These are phyloP conservation scores for Botia kubotai DNA, from an alignment of 2,797 vertebrate species.

Conservation along the genomic window DNA sequence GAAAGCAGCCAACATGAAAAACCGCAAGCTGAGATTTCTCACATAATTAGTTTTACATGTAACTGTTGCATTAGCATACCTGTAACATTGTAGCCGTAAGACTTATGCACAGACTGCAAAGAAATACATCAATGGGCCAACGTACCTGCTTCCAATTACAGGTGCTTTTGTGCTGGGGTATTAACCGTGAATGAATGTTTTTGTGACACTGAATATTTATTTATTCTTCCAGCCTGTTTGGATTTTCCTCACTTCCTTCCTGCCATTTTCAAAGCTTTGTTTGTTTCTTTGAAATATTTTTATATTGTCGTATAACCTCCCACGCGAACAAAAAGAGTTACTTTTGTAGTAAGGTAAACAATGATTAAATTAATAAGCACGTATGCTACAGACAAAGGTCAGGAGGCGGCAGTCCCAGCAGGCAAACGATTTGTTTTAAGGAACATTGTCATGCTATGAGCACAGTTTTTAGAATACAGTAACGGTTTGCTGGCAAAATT, in stretches of 20 bases:
- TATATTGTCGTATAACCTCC: background rate
- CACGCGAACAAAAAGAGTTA: background rate
- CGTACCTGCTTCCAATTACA: constrained; percentile 27
- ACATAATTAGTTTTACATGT: background rate
- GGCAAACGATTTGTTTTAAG: background rate
- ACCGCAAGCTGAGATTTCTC: background rate
- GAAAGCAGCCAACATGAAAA: background rate
- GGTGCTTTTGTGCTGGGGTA: constrained; percentile 29
- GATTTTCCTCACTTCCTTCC: constrained; percentile 35
- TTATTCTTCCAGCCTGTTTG: constrained; percentile 11
- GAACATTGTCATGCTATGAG: background rate
- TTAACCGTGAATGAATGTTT: constrained; percentile 20
- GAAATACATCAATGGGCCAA: background rate
- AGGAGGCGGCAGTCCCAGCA: background rate
- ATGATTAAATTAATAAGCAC: background rate
- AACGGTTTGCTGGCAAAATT: background rate
- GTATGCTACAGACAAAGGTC: background rate
- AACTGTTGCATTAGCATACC: background rate
- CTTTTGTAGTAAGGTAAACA: background rate
- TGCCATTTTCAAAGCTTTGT: constrained; percentile 18
- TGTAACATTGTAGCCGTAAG: background rate
- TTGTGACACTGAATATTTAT: constrained; percentile 50
- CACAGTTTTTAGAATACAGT: background rate
- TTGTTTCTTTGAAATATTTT: background rate
- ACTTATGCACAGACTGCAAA: background rate